Base-by-base conservation (phyloP, 2,797 vertebrate genomes). In the Spea hammondii region DNA sequence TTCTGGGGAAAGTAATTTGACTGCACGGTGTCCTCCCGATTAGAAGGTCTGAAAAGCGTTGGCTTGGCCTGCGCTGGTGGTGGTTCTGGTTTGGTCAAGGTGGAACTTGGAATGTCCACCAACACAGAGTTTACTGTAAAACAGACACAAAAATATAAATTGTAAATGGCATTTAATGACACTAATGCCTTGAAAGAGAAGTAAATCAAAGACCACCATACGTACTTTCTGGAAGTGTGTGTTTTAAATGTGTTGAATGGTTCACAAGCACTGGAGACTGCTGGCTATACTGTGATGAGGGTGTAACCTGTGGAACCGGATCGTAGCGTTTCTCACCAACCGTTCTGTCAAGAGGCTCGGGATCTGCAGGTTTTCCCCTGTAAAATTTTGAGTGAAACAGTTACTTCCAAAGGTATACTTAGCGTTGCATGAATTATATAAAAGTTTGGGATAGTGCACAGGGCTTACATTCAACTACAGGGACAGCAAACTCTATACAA, bases 321-420 rank as follows among this genome's bases (percentile, higher is more conserved):
- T 99, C 97, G 5, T 94, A 97, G 83, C 94, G 90, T 84, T 97
- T 98, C 74, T 99, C 97, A 71, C 91, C 92, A 79, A 92, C 93
- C 45, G 93, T 87, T 82, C 96, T 95, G 72, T 98, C 96, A 75
- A 86, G 48, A 10, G 92, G 86, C 67, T 99, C 98, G 2, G 50
- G 47, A 60, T 94, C 91, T 1, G 83, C 0, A 57, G 90, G 72
- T 69, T 92, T 93, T 8, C 93, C 93, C 93, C 98, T 99, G 84
- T 85, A 82, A 72, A 85, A 84, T 78, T 45, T 81, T 5, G 72
- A 82, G 44, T 32, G 54, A 32, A 67, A 74, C 51, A 10, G 1
- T 57, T 57, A 57, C 55, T 13, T 65, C 45, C 6, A 66, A 66
- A 67, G 8, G 74, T 45, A 65, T 46, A 51, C 14, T 12, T 12